Evolutionary conservation across 2,888 invertebrate species (phyloP), one percentile per base, ranked within the genome.

Genomic region (Elysia crispata): DNA sequence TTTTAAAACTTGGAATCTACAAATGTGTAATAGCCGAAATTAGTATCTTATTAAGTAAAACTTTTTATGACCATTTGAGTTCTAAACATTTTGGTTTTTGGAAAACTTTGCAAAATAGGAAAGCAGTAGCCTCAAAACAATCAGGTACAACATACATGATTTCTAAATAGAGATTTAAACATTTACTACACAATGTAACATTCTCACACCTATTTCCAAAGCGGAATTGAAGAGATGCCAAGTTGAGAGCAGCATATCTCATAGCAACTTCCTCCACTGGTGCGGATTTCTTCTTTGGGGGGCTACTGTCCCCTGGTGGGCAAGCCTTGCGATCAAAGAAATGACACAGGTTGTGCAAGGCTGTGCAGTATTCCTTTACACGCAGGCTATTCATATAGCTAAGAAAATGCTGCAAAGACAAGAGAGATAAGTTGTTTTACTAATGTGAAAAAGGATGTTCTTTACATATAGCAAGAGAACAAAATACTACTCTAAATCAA

Each of bases 351-450:
- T 95, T 96, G 88, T 96, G 96, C 89, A 95, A 93, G 8, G 95
- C 96, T 49, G 95, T 96, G 88, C 96, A 96, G 90, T 96, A 97
- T 91, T 98, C 98, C 87, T 95, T 95, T 64, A 96, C 95, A 30
- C 98, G 94, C 82, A 98, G 93, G 89, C 96, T 96, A 92, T 98
- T 98, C 90, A 98, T 93, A 91, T 97, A 98, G 88, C 96, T 96
- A 62, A 98, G 93, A 90, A 96, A 98, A 93, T 98, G 97, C 96
- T 96, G 93, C 82, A 94, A 94, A 83, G 25, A 23, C 20, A 60
- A 20, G 15, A 60, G 23, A 60, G n/a, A 8, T 5, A 15, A 60
- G 60, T 60, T 41, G 41, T 41, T 3, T 3, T 41, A 41, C 41
- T 41, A 41, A 6, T 41, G 3, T 41, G 41, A 41, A 11, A 41